Evolutionary conservation across 1,140 invertebrate genomes (phyloP).

Genomic region (Piezodorus guildinii): DNA sequence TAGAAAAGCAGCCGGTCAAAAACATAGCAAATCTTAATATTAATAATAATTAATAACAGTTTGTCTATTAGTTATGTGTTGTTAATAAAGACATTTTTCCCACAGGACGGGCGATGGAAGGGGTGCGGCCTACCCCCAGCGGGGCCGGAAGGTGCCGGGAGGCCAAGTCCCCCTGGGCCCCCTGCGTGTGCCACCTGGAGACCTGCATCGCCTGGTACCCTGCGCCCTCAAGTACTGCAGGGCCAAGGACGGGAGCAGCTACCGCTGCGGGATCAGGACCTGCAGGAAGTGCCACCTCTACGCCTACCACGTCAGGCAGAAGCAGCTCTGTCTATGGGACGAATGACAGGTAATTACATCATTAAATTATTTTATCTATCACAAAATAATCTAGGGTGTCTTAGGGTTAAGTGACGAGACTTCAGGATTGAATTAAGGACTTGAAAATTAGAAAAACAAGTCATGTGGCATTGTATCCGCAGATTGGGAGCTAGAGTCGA

Average conservation of each 20-base stretch:
- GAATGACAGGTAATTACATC: constrained; percentile 46
- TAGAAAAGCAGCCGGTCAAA: too few relatives aligned
- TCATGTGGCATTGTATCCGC: too few relatives aligned
- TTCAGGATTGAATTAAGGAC: too few relatives aligned
- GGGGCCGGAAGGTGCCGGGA: constrained; percentile 44
- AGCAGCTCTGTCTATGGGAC: constrained; percentile 78
- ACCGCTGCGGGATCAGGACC: constrained; percentile 87
- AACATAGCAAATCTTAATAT: too few relatives aligned
- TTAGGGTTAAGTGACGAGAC: too few relatives aligned
- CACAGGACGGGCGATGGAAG: background rate
- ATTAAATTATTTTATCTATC: background rate
- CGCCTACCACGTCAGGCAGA: constrained; percentile 68
- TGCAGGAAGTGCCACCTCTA: constrained; percentile 82
- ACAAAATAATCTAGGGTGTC: too few relatives aligned
- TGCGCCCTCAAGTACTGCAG: constrained; percentile 91
- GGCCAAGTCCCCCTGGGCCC: constrained; percentile 49
- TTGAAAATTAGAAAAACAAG: too few relatives aligned
- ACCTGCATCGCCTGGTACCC: constrained; percentile 78
- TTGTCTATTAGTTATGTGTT: too few relatives aligned
- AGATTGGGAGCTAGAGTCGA: too few relatives aligned
- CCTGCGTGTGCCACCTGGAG: constrained; percentile 68
- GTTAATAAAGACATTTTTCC: too few relatives aligned
- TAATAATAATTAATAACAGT: too few relatives aligned
- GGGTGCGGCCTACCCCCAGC: background rate
- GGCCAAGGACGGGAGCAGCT: constrained; percentile 39